Conservation (phyloP, 2,888 invertebrate species). For the Protonemura montana region DNA sequence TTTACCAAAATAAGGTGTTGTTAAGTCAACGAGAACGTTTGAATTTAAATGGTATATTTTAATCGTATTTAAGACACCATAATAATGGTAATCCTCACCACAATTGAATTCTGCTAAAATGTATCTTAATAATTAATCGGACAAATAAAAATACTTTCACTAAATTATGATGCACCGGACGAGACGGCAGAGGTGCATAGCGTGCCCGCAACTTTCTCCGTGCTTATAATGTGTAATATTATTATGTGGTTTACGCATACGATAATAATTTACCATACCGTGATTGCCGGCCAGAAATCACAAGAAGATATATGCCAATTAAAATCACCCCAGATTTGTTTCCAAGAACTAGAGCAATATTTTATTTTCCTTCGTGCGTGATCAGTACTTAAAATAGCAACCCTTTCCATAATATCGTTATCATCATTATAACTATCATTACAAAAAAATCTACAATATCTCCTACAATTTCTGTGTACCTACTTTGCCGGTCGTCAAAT, state of each 20-base stretch:
- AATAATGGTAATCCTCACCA: background rate
- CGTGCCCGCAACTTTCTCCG: background rate
- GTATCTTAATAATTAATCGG: background rate
- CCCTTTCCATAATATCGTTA: too few relatives aligned
- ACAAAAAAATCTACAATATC: too few relatives aligned
- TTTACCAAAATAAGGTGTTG: too few relatives aligned
- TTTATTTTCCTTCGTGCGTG: too few relatives aligned
- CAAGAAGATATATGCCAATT: background rate
- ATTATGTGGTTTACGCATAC: conserved; percentile 12
- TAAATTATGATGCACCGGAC: conserved; percentile 12
- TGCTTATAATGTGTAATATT: conserved; percentile 12
- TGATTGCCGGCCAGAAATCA: background rate
- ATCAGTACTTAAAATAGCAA: too few relatives aligned
- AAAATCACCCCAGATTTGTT: background rate
- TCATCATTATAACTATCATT: too few relatives aligned
- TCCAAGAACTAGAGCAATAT: background rate
- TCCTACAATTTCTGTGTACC: too few relatives aligned
- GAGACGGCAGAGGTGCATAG: background rate
- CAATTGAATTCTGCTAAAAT: background rate
- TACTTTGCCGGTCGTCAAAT: too few relatives aligned
- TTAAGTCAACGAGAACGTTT: too few relatives aligned
- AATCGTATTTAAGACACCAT: too few relatives aligned
- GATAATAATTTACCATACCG: background rate
- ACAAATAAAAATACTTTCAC: background rate
- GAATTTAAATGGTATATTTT: too few relatives aligned